Percentiles rank a stretch among this genome's conserved stretches.
Evolutionary conservation across 2,113 vertebrate species (phyloP).

Genomic region (Oncorhynchus nerka): DNA sequence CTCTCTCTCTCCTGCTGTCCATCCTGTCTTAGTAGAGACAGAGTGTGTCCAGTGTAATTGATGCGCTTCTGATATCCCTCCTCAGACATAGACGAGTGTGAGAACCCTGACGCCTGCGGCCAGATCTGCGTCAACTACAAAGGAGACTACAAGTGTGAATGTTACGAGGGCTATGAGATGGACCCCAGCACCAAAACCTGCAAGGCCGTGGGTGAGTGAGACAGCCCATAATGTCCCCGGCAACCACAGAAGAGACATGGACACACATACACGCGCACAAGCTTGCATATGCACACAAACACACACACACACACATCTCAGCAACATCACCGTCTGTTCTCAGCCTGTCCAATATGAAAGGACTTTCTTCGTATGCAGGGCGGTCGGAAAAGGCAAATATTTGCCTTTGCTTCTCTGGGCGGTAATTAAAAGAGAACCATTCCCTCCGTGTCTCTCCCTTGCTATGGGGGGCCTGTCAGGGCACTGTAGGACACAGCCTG

Average conservation of each 20-base stretch:
- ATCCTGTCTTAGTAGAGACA: no score
- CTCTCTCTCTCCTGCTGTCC: no score
- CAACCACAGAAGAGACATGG: neutral
- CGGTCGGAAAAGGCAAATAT: constrained; percentile 70
- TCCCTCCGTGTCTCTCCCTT: neutral
- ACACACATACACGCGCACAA: no score
- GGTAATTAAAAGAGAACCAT: no score
- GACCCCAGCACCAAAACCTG: constrained; percentile 92
- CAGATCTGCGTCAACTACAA: constrained; percentile 99
- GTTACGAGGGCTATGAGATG: constrained; percentile 96
- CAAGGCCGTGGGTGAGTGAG: constrained; percentile 92
- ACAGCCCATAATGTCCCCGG: neutral
- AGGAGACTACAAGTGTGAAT: constrained; percentile 97
- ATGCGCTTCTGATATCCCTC: constrained; percentile 28
- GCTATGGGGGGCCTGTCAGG: no score
- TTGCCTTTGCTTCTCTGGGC: constrained; percentile 58
- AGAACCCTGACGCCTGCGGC: constrained; percentile 94
- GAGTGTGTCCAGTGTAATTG: no score
- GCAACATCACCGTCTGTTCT: constrained; percentile 23
- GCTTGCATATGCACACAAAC: no score
- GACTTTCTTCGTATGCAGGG: constrained; percentile 57
- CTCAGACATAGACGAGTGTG: constrained; percentile 95
- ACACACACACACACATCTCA: constrained; percentile 4
- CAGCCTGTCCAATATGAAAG: constrained; percentile 37
- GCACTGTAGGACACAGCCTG: neutral